phyloP scores from a whole-genome alignment of 2,113 vertebrate genomes.

The Hemiprocne comata region DNA sequence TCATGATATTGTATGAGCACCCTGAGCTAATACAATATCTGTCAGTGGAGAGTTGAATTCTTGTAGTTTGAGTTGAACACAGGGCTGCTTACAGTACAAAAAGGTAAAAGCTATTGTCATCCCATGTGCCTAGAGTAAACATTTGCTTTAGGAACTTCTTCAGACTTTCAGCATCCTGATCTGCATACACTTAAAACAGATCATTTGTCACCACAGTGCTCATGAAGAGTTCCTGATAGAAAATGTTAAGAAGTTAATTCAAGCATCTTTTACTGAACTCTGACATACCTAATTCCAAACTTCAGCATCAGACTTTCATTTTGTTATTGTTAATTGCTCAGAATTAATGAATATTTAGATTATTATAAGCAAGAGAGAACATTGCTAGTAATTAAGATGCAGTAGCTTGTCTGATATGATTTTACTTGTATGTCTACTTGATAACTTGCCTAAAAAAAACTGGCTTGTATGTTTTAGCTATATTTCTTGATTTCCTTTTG shows the following conservation, averaged over 20 bases:
- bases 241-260: slow-evolving; percentile 16
- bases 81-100: background rate
- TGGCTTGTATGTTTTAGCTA: background rate
- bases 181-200: background rate
- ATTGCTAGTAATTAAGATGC: slow-evolving; percentile 40
- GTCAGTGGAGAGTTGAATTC: background rate
- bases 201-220: background rate
- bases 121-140: background rate
- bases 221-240: background rate
- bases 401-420: slow-evolving; percentile 24
- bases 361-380: background rate
- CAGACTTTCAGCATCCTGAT: background rate
- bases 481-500: background rate
- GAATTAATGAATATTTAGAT: slow-evolving; percentile 57
- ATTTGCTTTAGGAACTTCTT: background rate
- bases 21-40: background rate
- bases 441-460: background rate
- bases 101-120: background rate
- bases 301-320: background rate
- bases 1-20: background rate
- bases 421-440: slow-evolving; percentile 30
- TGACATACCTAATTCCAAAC: slow-evolving; percentile 14
- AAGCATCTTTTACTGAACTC: slow-evolving; percentile 1
- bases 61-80: background rate
- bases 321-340: slow-evolving; percentile 46